Evolutionary conservation across 2,797 vertebrate genomes (phyloP).

Genomic region (Novumbra hubbsi): DNA sequence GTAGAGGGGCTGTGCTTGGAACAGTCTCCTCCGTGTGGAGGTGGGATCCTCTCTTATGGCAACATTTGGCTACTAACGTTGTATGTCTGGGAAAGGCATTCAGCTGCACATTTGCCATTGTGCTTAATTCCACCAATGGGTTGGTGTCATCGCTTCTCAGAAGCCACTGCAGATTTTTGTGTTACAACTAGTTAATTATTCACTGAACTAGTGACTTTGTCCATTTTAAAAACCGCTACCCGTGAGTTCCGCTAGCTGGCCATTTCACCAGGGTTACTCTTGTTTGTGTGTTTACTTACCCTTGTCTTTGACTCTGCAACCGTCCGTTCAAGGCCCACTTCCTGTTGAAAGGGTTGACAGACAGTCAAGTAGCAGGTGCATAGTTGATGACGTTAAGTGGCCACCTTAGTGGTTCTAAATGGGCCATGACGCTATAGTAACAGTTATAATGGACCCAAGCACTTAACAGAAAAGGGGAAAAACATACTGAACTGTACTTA

Average conservation of each 20-base stretch:
- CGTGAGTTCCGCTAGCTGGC: too few relatives aligned
- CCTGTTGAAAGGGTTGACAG: neutral
- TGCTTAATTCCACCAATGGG: neutral
- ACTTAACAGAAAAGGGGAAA: conserved; percentile 57
- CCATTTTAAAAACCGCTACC: too few relatives aligned
- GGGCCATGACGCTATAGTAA: conserved; percentile 36
- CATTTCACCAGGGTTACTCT: neutral
- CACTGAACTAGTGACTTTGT: too few relatives aligned
- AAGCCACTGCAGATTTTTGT: too few relatives aligned
- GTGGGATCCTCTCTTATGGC: conserved; percentile 41
- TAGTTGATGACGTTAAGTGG: conserved; percentile 52
- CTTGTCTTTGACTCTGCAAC: conserved; percentile 3
- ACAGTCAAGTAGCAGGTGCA: neutral
- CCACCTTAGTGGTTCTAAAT: conserved; percentile 45
- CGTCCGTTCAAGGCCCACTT: neutral
- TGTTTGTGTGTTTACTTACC: neutral
- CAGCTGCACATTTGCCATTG: conserved; percentile 16
- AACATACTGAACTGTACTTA: too few relatives aligned
- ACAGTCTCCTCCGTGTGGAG: conserved; percentile 37
- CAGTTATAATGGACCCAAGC: conserved; percentile 42
- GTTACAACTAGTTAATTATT: too few relatives aligned
- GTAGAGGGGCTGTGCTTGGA: neutral
- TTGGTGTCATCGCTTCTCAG: neutral
- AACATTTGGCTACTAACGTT: conserved; percentile 4
- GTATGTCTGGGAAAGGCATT: conserved; percentile 7